Conservation (phyloP, 2,113 vertebrate species). For the Solea senegalensis region DNA sequence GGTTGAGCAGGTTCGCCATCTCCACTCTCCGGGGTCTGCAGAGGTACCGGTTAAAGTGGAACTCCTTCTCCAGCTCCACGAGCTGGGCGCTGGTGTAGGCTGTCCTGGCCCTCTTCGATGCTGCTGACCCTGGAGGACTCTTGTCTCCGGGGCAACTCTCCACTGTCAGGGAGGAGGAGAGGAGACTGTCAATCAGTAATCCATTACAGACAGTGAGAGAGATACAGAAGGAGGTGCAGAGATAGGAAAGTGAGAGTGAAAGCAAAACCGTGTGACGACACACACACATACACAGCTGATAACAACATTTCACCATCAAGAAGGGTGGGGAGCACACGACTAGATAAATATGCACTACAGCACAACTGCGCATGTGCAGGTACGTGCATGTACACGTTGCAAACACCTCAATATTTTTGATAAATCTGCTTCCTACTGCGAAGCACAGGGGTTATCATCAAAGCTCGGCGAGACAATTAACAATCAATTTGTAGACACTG, state of each 20-base stretch:
- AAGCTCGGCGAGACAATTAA: constrained; percentile 48
- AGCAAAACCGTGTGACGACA: constrained; percentile 49
- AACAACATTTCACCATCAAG: constrained; percentile 30
- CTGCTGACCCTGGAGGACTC: constrained; percentile 93
- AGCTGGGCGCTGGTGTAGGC: constrained; percentile 99
- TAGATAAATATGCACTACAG: constrained; percentile 38
- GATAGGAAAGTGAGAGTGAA: constrained; percentile 51
- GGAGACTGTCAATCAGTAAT: constrained; percentile 67
- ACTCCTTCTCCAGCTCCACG: constrained; percentile 99
- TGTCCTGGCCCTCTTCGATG: constrained; percentile 96
- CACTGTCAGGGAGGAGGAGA: constrained; percentile 82
- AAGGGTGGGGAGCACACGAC: constrained; percentile 24
- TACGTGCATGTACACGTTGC: background rate
- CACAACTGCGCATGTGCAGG: background rate
- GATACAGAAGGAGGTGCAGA: constrained; percentile 13
- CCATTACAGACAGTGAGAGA: constrained; percentile 46
- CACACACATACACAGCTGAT: constrained; percentile 48
- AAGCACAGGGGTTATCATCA: constrained; percentile 46
- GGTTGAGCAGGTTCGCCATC: constrained; percentile 98
- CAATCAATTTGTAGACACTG: constrained; percentile 33
- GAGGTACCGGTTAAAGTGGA: constrained; percentile 99
- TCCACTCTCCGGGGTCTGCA: constrained; percentile 95
- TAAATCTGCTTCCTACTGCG: constrained; percentile 23
- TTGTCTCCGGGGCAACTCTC: constrained; percentile 97
- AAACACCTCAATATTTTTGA: constrained; percentile 34